Base-by-base conservation (phyloP, 1,140 invertebrate species). In the Zaprionus taronus region DNA sequence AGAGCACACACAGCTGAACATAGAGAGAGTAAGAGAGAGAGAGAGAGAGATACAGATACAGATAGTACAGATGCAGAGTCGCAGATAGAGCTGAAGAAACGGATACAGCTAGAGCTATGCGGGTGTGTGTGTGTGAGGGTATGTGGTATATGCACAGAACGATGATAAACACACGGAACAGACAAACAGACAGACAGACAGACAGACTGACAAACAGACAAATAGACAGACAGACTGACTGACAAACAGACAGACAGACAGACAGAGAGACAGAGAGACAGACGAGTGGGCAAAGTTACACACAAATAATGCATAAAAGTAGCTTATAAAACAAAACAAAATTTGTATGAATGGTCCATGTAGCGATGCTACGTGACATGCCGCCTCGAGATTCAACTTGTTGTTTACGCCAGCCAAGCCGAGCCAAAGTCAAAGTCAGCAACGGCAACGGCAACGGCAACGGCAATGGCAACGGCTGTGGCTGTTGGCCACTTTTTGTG, bases 271-370 rank as follows among this genome's bases (percentile, higher is more conserved):
- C 9, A 34, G 31, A 34, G 2, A 34, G 31, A 55, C 31, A 44
- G 68, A 28, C 38, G 49, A 34, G 56, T 70, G 69, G 64, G 58
- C 83, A 72, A 83, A 89, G 84, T 87, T 89, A 89, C 84, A 89
- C 79, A 87, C 84, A 89, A 90, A 87, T 87, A 87, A 87, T 89
- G 84, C 83, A 87, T 70, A 79, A 87, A 87, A 89, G 86, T 90
- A 76, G 86, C 85, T 91, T 90, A 90, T 90, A 90, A 89, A 90
- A 90, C 85, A 90, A 90, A 90, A 90, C 85, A 90, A 90, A 90
- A 90, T 89, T 85, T 89, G 81, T 82, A 90, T 90, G 85, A 90
- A 90, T 90, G 85, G 86, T 90, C 85, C 85, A 90, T 90, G 85
- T 82, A 82, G 86, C 79, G 72, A 31, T 73, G 79, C 84, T 90